Evolutionary conservation across 2,113 vertebrate genomes (phyloP).

Genomic region (Petromus typicus): DNA sequence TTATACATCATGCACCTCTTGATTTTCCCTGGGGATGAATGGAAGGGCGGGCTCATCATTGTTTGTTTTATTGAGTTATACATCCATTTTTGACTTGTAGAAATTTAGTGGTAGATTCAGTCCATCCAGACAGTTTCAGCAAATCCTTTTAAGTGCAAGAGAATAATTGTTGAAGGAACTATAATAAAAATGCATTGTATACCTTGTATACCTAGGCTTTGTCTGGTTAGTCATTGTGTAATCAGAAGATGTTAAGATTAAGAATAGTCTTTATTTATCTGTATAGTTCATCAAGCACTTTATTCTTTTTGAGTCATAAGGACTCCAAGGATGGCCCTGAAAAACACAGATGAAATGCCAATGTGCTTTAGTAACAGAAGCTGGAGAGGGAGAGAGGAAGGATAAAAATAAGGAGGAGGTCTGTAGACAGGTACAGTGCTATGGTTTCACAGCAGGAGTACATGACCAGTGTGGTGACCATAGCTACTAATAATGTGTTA

Average conservation of each 20-base stretch:
- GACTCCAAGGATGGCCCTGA: not conserved
- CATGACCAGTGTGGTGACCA: too few relatives aligned
- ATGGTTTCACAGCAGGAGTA: not conserved
- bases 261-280: not conserved
- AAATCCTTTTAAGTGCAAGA: not conserved
- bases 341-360: slow-evolving; percentile 22
- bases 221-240: slow-evolving; percentile 2
- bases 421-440: too few relatives aligned
- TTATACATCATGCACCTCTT: not conserved
- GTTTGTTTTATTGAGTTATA: not conserved
- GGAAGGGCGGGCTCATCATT: not conserved
- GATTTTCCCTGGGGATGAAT: not conserved
- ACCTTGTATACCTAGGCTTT: not conserved
- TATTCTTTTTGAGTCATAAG: slow-evolving; percentile 20
- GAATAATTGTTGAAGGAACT: not conserved
- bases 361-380: not conserved
- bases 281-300: not conserved
- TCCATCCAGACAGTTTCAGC: not conserved
- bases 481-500: not conserved
- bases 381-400: not conserved
- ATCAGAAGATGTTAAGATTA: not conserved
- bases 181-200: not conserved
- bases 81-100: not conserved
- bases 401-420: not conserved
- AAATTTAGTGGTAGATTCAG: not conserved